Evolutionary conservation across 2,888 invertebrate species (phyloP), one percentile per base, ranked within the genome.

Genomic region (Minunthozetes semirufus): DNA sequence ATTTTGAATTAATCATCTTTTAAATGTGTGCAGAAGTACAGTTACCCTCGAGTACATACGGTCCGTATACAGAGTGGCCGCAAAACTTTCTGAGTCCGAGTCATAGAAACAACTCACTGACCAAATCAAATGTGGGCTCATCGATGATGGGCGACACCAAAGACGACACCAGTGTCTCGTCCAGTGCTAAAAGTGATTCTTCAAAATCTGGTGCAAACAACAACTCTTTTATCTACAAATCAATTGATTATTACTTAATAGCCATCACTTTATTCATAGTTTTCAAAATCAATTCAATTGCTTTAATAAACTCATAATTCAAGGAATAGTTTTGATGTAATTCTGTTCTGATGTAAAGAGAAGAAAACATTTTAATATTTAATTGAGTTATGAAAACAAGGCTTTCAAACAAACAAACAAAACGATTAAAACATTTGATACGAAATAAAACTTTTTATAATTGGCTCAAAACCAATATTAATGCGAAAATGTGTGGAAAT

Each of bases 81-180:
- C 19, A 38, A 1, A 17, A 13, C 19, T 66, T 42, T 29, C 66
- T 66, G 38, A 38, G 22, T 66, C 66, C 33, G 11, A 66, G 42
- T 29, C 38, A 66, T 66, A n/a, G 66, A 66, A 66, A 66, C 42
- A 29, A 66, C 42, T 66, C 66, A 15, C 66, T 66, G 19, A 66
- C 33, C 42, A 27, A 33, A 66, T 66, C 66, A 66, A 66, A 66
- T 42, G 33, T 66, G 42, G 66, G 66, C 66, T 66, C 66, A 66
- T 42, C 66, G 1, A 50, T 74, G 66, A 70, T 74, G 66, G 74
- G 71, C 25, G 74, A 72, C 59, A 70, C 50, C 22, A 74, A 70
- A 25, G 63, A 74, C 48, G 72, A 74, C 46, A 59, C 46, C 27
- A 74, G 42, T 13, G 25, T 59, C 29, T 66, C 66, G 22, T 66